Evolutionary conservation across 2,888 invertebrate species (phyloP).

Genomic region (Pseudococcus longispinus): DNA sequence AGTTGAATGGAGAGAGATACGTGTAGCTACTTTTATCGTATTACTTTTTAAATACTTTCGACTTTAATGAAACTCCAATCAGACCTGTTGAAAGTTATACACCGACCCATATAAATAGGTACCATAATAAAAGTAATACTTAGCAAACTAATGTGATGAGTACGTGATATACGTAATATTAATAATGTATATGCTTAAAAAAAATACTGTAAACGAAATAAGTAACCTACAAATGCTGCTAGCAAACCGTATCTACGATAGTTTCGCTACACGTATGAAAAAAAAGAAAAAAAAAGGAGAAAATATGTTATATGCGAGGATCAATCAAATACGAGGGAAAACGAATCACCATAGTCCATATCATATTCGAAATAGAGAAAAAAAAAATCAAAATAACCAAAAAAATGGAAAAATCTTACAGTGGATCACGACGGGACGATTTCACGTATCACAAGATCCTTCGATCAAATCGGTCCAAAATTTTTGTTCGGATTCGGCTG

Average conservation of each 20-base stretch:
- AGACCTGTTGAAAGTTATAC: neutral
- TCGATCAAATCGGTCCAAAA: constrained; percentile 47
- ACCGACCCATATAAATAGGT: neutral
- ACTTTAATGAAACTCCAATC: neutral
- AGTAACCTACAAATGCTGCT: neutral
- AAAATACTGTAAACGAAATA: neutral
- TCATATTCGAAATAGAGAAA: neutral
- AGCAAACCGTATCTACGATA: neutral
- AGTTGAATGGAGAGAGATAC: neutral
- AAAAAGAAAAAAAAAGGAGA: neutral
- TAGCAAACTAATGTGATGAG: neutral
- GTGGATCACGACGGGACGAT: neutral
- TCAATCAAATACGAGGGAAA: neutral
- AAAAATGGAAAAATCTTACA: neutral
- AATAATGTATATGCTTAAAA: neutral
- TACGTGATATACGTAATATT: neutral
- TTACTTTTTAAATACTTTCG: neutral
- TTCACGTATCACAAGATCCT: constrained; percentile 17
- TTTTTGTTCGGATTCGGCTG: constrained; percentile 47
- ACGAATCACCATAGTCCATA: neutral
- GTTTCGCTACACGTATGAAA: neutral
- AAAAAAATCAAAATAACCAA: neutral
- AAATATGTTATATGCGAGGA: constrained; percentile 1
- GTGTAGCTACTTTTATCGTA: neutral
- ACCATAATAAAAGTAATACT: neutral